Evolutionary conservation across 2,113 vertebrate genomes (phyloP), one percentile per base, ranked within the genome.

Genomic region (Pelodiscus sinensis): DNA sequence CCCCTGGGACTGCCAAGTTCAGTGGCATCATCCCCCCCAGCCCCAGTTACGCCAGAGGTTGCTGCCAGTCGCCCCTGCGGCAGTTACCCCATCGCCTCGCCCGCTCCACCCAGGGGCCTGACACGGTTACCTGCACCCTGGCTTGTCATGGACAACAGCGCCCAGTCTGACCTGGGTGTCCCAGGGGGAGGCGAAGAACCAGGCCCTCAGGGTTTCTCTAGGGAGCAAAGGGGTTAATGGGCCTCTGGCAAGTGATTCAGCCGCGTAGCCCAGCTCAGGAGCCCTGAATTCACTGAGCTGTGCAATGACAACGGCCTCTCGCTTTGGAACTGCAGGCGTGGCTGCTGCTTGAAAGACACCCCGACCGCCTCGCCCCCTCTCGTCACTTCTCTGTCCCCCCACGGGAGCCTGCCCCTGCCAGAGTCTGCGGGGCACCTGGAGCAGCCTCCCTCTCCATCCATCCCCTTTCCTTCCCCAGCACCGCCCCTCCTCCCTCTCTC

Each of bases 201-300:
- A 75, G 22, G 38, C 35, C 73, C 38, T 21, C 9, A 10, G 65
- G 35, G 18, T n/a, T 21, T 88, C 54, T 6, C 62, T 81, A 2
- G 0, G 38, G 29, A 27, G 21, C 85, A 9, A 35, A 57, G 85
- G 31, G 27, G 0, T 51, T 16, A 12, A 13, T 1, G 0, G 9
- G 0, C n/a, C 19, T 27, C 10, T 9, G 25, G 54, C 22, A 8
- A 38, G 52, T 9, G 19, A 10, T 7, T 9, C 62, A 19, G 62
- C 31, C 19, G 16, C 15, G 4, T 35, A 71, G 21, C 65, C n/a
- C n/a, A 35, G 18, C 65, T 35, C n/a, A 11, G 31, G 9, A 4
- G 65, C 58, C n/a, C 31, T 18, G 65, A 71, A 71, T 19, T 71
- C 65, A n/a, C 18, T 71, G 65, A 71, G 9, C 16, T 21, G 65